A percentile compares a stretch with the other conserved stretches of the same genome.
Conservation (phyloP, 2,113 vertebrate genomes). For the Bostrychus sinensis region DNA sequence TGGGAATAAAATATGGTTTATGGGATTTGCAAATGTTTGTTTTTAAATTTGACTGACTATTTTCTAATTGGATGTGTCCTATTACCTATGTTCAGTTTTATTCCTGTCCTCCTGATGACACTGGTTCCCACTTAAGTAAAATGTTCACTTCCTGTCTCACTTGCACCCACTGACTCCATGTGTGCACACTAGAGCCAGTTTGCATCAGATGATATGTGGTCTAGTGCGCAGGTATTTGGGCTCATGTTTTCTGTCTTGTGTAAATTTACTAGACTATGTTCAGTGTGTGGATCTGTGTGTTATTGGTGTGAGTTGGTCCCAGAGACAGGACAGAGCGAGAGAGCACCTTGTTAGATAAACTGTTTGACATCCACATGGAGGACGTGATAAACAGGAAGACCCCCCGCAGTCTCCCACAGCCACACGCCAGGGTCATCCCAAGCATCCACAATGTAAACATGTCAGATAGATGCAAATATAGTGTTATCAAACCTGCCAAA, state of each 20-base stretch:
- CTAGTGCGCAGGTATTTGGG: constrained; percentile 19
- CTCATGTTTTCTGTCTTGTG: constrained; percentile 16
- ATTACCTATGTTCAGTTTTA: background rate
- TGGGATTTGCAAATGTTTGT: no score
- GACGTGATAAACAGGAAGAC: constrained; percentile 80
- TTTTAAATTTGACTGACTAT: no score
- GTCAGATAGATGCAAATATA: constrained; percentile 62
- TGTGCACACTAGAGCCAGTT: background rate
- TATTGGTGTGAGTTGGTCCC: constrained; percentile 23
- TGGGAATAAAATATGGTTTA: no score
- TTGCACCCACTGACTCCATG: constrained; percentile 21
- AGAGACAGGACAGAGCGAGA: constrained; percentile 57
- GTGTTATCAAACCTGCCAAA: constrained; percentile 67
- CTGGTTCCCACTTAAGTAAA: constrained; percentile 25
- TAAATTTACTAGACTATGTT: constrained; percentile 8
- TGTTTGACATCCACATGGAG: constrained; percentile 75
- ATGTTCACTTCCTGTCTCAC: constrained; percentile 41
- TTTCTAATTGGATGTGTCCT: background rate
- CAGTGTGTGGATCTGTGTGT: constrained; percentile 15
- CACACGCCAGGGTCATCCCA: constrained; percentile 71
- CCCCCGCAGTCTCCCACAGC: constrained; percentile 64
- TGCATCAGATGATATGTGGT: background rate
- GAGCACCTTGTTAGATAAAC: constrained; percentile 77
- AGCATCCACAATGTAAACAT: constrained; percentile 73
- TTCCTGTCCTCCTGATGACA: constrained; percentile 32